phyloP scores from a whole-genome alignment of 2,888 invertebrate species.

The Thyatira batis region DNA sequence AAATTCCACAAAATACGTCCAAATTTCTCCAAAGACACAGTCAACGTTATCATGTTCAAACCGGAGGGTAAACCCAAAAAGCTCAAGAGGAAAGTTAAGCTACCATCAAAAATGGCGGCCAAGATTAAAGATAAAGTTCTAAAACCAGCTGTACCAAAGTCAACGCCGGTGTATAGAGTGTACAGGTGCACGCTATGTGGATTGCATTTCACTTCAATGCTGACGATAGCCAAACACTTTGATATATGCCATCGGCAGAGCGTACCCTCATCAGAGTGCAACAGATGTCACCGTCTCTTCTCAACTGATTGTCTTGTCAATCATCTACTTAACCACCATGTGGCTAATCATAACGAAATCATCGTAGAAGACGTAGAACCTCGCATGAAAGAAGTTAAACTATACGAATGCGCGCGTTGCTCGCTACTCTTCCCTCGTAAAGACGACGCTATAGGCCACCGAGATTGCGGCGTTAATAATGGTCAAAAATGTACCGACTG shows the following conservation, averaged over 20 bases:
- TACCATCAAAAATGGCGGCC: neutral
- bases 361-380: neutral
- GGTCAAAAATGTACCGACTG: neutral
- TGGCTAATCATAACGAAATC: constrained; percentile 17
- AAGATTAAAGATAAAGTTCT: neutral
- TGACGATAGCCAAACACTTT: constrained; percentile 34
- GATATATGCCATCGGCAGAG: constrained; percentile 18
- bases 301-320: constrained; percentile 39
- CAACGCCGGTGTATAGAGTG: constrained; percentile 14
- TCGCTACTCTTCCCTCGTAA: neutral
- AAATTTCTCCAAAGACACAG: constrained; percentile 10
- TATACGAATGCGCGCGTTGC: neutral
- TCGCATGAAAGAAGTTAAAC: neutral
- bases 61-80: constrained; percentile 6
- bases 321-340: constrained; percentile 47
- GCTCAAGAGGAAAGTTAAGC: neutral
- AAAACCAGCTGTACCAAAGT: neutral
- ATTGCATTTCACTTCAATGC: constrained; percentile 38
- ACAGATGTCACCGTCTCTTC: constrained; percentile 41
- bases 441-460: neutral
- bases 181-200: constrained; percentile 44
- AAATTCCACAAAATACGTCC: constrained; percentile 20
- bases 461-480: neutral
- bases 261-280: constrained; percentile 39
- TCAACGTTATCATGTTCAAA: constrained; percentile 31